A percentile compares a stretch with the other conserved stretches of the same genome.
Evolutionary conservation across 2,888 invertebrate species (phyloP).

Genomic region (Ennomos quercinarius): DNA sequence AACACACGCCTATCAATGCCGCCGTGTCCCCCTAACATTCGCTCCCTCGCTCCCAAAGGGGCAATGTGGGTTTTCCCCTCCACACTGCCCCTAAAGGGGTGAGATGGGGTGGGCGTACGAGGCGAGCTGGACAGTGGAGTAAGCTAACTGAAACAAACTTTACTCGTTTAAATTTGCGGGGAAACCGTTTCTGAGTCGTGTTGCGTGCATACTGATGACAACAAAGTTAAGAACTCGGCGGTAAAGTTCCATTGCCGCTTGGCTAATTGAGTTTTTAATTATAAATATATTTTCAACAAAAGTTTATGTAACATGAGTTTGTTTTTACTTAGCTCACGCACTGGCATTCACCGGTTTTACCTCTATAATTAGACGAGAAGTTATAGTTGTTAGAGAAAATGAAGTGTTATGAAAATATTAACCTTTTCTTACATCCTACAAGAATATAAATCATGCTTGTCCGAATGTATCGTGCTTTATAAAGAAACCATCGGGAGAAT

Average conservation of each 20-base stretch:
- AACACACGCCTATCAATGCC: slow-evolving; percentile 68
- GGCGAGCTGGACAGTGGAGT: slow-evolving; percentile 71
- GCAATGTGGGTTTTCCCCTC: slow-evolving; percentile 28
- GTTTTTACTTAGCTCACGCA: slow-evolving; percentile 27
- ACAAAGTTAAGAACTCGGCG: slow-evolving; percentile 65
- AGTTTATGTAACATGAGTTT: slow-evolving; percentile 24
- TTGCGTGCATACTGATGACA: slow-evolving; percentile 71
- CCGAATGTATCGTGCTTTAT: too few relatives aligned
- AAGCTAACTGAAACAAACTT: slow-evolving; percentile 80
- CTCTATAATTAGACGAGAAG: slow-evolving; percentile 9
- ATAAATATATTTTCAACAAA: slow-evolving; percentile 45
- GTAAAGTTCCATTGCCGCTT: slow-evolving; percentile 64
- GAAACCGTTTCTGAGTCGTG: slow-evolving; percentile 64
- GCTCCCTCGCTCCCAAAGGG: slow-evolving; percentile 35
- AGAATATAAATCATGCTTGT: too few relatives aligned
- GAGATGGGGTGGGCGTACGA: slow-evolving; percentile 37
- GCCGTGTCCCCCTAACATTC: slow-evolving; percentile 45
- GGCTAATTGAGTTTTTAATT: slow-evolving; percentile 67
- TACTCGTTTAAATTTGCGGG: slow-evolving; percentile 84
- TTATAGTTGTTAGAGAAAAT: neutral
- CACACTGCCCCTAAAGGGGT: slow-evolving; percentile 11
- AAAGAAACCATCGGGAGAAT: too few relatives aligned
- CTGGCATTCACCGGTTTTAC: slow-evolving; percentile 8
- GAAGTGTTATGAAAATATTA: too few relatives aligned
- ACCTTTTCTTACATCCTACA: too few relatives aligned